Percentiles rank a stretch among this genome's conserved stretches.
These are phyloP conservation scores for Megalonaias nervosa DNA, from an alignment of 1,140 invertebrate species.

Conservation along the genomic window DNA sequence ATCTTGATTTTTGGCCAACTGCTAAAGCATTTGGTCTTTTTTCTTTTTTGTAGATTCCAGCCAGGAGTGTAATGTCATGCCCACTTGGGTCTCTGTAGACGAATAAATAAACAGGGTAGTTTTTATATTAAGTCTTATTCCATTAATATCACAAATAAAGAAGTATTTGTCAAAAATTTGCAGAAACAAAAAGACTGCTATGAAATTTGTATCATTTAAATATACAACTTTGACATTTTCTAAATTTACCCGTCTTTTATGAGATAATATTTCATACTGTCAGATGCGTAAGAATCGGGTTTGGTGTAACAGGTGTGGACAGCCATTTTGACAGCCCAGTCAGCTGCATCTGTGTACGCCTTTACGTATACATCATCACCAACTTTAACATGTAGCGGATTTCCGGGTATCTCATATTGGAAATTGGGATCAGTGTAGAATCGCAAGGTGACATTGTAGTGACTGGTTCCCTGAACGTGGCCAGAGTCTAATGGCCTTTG, in stretches of 20 bases:
- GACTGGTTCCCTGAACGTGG: not conserved
- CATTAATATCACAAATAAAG: no score
- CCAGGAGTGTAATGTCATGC: no score
- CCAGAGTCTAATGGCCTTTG: not conserved
- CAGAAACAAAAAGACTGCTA: no score
- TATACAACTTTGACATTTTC: no score
- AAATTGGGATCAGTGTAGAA: constrained; percentile 20
- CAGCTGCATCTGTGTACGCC: constrained; percentile 7
- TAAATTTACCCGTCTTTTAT: not conserved
- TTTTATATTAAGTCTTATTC: no score
- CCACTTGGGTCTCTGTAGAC: no score
- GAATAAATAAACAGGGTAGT: no score
- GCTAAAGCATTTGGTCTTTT: no score
- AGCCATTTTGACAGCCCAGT: not conserved
- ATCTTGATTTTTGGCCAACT: no score
- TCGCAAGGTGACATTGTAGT: constrained; percentile 8
- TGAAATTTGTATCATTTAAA: no score
- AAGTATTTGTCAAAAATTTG: no score
- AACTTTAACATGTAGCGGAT: constrained; percentile 14
- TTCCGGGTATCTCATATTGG: constrained; percentile 5
- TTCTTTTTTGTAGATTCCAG: no score
- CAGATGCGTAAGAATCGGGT: not conserved
- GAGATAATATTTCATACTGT: not conserved
- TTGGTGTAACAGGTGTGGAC: not conserved
- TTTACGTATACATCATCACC: constrained; percentile 21